A percentile compares a stretch with the other conserved stretches of the same genome.
Evolutionary conservation across 2,113 vertebrate species (phyloP).

Genomic region (Nannospalax galili): DNA sequence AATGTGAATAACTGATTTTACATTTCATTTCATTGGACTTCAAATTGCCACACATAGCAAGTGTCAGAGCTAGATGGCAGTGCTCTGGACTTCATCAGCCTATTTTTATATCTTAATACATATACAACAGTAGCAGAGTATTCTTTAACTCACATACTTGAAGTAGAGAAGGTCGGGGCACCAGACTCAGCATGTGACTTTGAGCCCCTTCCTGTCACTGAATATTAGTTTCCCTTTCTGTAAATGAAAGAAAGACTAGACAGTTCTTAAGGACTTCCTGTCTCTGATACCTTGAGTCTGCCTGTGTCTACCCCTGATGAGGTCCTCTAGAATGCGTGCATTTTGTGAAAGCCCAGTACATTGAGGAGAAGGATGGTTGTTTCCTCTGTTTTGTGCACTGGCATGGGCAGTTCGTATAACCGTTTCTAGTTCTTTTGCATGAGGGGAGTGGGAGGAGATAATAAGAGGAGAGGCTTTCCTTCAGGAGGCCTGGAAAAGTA

Average conservation of each 20-base stretch:
- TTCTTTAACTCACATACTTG: background rate
- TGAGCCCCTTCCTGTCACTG: background rate
- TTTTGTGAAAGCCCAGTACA: background rate
- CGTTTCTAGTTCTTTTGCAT: background rate
- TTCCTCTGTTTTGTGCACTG: background rate
- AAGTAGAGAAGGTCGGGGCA: background rate
- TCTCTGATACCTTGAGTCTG: background rate
- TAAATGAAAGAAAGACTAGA: background rate
- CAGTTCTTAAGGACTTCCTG: background rate
- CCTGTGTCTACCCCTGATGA: background rate
- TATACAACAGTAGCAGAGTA: too few species aligned
- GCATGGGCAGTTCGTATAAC: background rate
- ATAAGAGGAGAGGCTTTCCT: background rate
- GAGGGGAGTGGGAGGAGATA: background rate
- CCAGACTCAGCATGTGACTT: background rate
- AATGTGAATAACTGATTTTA: background rate
- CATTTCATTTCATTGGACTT: constrained; percentile 24
- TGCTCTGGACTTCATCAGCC: background rate
- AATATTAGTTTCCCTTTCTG: background rate
- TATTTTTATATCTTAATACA: background rate
- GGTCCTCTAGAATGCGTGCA: background rate
- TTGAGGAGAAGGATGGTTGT: background rate
- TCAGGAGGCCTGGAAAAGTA: background rate
- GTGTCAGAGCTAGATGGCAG: background rate
- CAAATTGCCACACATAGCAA: background rate